A percentile compares a stretch with the other conserved stretches of the same genome.
Conservation (phyloP, 1,140 invertebrate genomes). For the Halesus radiatus region DNA sequence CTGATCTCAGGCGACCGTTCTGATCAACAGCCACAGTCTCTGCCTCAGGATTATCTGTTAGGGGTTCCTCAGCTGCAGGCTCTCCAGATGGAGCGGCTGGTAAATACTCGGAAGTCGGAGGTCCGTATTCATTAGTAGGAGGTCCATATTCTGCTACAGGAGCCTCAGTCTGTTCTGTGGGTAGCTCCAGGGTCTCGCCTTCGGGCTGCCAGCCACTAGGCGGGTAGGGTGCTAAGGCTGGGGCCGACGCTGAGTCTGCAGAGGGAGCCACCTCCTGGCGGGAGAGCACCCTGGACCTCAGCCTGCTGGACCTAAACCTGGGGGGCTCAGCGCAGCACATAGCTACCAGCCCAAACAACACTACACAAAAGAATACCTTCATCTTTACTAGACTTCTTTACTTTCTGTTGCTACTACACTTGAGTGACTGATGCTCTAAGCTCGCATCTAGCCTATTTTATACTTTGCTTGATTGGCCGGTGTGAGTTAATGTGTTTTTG, state of each 20-base stretch:
- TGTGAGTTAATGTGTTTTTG: no score
- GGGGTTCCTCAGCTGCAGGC: neutral
- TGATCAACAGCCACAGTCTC: neutral
- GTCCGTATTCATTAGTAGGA: conserved; percentile 60
- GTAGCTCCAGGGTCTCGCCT: conserved; percentile 63
- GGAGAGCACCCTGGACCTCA: conserved; percentile 43
- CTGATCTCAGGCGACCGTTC: conserved; percentile 29
- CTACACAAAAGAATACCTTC: conserved; percentile 39
- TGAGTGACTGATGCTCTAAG: conserved; percentile 35
- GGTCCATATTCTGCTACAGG: conserved; percentile 58
- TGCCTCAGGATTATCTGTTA: neutral
- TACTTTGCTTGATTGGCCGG: conserved; percentile 27
- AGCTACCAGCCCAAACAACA: neutral
- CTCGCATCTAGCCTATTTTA: conserved; percentile 28
- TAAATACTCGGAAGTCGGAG: conserved; percentile 56
- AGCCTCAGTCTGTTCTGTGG: conserved; percentile 59
- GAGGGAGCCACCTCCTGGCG: conserved; percentile 43
- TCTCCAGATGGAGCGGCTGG: neutral
- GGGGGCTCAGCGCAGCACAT: conserved; percentile 33
- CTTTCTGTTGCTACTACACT: neutral
- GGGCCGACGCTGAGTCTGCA: neutral
- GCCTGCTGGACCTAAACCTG: conserved; percentile 43
- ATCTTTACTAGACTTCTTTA: neutral
- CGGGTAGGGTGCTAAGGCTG: conserved; percentile 30
- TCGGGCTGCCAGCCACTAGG: conserved; percentile 64